Evolutionary conservation across 2,888 invertebrate genomes (phyloP), one percentile per base, ranked within the genome.

Genomic region (Lysandra coridon): DNA sequence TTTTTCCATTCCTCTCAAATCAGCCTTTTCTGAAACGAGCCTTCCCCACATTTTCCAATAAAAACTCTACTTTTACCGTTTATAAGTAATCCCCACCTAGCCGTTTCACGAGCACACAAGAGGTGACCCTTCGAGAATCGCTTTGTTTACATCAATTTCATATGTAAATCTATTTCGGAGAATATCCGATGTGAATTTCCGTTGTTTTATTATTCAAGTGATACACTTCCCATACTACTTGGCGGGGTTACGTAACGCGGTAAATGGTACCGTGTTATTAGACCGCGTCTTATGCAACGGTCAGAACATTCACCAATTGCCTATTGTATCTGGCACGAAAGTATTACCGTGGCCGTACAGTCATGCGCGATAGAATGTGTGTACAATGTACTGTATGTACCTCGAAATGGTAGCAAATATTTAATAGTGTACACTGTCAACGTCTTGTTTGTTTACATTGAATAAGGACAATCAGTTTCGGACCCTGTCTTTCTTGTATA

Each of bases 191-290:
- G 69, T 30, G 69, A 69, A 69, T 69, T 69, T 69, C 69, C 69
- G 69, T 69, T 37, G 69, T 69, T 69, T 69, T 33, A 69, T 69
- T 49, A 69, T 69, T 69, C 69, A 33, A 69, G 69, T 69, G 69
- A 37, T 69, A 69, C 33, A 69, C 69, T 69, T 69, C 33, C 69
- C 33, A 69, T 69, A 33, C 5, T 14, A 69, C 33, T 69, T 2
- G 17, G 30, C 30, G 14, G 14, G 33, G 17, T 69, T 69, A 37
- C 69, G 69, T 69, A 14, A 69, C 69, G 17, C 33, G 69, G 69
- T 37, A 14, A 37, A 69, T 4, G 69, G 69, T 33, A 37, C 69
- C 33, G 69, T 69, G 69, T 37, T 69, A 37, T 69, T 69, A 37
- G 37, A 37, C 33, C 69, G 69, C 33, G 33, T 30, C 64, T 69